Evolutionary conservation across 2,888 invertebrate genomes (phyloP), one percentile per base, ranked within the genome.

Genomic region (Acutogordius australiensis): DNA sequence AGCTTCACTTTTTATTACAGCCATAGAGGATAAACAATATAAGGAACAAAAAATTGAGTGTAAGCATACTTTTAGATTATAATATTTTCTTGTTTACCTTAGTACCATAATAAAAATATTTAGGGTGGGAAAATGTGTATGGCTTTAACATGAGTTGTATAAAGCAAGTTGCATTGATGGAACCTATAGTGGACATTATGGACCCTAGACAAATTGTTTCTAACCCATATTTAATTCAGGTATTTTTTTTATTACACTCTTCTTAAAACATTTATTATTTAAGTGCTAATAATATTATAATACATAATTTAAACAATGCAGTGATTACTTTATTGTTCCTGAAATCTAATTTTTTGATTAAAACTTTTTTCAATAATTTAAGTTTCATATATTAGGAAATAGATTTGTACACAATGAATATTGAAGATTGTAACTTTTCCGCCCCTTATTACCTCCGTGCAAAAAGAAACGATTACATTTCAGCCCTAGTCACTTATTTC

Each of bases 21-120:
- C 74, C 57, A 77, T 78, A 64, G 77, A 78, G 72, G 97, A 99
- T 72, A 78, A 94, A 26, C 94, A 97, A 74, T 99, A 99, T 75
- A 99, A 97, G 73, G 94, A 97, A 69, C 94, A 97, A 73, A 99
- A 99, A 74, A 97, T 99, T 66, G 91, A 97, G 74, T 99, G 94
- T 75, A 67, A 68, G 28, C 21, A 30, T 26, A 30, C 45, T 28
- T 28, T n/a, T 28, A 28, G 27, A 13, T 30, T 23, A 29, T 26
- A 51, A 30, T 28, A 57, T 59, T 59, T 29, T 28, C 60, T 61
- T 8, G 45, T 60, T 61, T 13, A 60, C 59, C 13, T 63, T 27
- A 57, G n/a, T n/a, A n/a, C n/a, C n/a, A n/a, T n/a, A n/a, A n/a
- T n/a, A n/a, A n/a, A 62, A 60, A 28, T 45, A 65, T 66, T 26